phyloP scores from a whole-genome alignment of 1,140 invertebrate genomes.

The Diabrotica undecimpunctata region DNA sequence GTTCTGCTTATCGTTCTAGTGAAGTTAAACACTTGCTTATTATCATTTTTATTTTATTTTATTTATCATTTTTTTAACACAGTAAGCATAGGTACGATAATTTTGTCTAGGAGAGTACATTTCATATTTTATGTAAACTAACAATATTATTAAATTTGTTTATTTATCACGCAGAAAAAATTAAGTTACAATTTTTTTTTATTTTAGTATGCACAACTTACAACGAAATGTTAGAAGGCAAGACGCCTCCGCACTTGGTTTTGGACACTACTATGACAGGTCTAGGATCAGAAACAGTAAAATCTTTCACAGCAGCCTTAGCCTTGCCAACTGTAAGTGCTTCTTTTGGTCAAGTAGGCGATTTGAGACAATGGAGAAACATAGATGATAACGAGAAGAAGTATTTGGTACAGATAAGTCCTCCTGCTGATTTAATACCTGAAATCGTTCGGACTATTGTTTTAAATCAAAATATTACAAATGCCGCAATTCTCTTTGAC shows the following conservation, averaged over 20 bases:
- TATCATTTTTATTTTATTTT: no score
- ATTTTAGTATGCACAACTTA: slow-evolving; percentile 66
- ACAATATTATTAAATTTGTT: no score
- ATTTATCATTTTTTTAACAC: no score
- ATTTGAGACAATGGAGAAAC: slow-evolving; percentile 74
- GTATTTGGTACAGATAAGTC: slow-evolving; percentile 72
- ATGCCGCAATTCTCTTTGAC: slow-evolving; percentile 87
- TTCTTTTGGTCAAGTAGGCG: slow-evolving; percentile 78
- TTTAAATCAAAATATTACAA: slow-evolving; percentile 77
- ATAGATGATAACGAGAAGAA: slow-evolving; percentile 63
- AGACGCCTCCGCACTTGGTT: slow-evolving; percentile 69
- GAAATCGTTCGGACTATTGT: slow-evolving; percentile 79
- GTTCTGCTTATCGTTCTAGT: no score
- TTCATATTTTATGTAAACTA: no score
- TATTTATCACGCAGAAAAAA: no score
- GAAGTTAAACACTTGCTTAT: no score
- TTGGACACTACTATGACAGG: slow-evolving; percentile 76
- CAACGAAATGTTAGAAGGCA: slow-evolving; percentile 57
- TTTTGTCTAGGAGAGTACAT: no score
- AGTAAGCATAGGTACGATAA: no score
- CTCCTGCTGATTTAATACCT: slow-evolving; percentile 77
- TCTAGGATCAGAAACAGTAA: slow-evolving; percentile 74
- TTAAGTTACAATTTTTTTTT: no score
- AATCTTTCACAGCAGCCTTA: slow-evolving; percentile 73
- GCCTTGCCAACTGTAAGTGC: slow-evolving; percentile 77